phyloP scores from a whole-genome alignment of 2,888 invertebrate species.

The Eristalinus aeneus region DNA sequence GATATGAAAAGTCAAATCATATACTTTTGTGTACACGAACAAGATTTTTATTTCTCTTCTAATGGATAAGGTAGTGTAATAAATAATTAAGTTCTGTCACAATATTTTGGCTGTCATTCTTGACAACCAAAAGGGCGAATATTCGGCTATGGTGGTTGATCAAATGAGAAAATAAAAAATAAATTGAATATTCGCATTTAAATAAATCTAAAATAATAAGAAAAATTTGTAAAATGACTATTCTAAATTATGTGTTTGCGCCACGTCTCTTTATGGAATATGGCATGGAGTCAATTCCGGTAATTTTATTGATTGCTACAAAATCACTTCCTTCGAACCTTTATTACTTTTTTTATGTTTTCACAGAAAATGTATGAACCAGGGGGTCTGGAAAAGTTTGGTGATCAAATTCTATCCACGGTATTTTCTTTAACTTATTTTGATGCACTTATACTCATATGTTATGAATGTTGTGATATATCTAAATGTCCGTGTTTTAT shows the following conservation, averaged over 20 bases:
- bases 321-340: conserved; percentile 19
- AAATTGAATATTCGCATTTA: not conserved
- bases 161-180: conserved; percentile 36
- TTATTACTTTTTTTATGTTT: conserved; percentile 69
- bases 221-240: conserved; percentile 75
- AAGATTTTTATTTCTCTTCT: too few relatives aligned
- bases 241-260: conserved; percentile 84
- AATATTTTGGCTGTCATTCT: conserved; percentile 37
- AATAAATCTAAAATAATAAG: not conserved
- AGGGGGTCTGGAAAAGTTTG: conserved; percentile 86
- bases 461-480: conserved; percentile 3
- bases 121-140: not conserved
- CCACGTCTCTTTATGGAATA: conserved; percentile 88
- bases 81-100: conserved; percentile 36
- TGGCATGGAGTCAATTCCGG: conserved; percentile 83
- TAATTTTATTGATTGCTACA: conserved; percentile 72
- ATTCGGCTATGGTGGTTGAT: conserved; percentile 37
- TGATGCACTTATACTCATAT: not conserved
- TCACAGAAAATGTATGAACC: conserved; percentile 86
- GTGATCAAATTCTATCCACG: conserved; percentile 86
- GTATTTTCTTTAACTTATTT: conserved; percentile 69
- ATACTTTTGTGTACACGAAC: too few relatives aligned
- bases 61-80: too few relatives aligned
- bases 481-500: conserved; percentile 33
- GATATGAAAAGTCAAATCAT: too few relatives aligned